These are phyloP conservation scores for Mimumesa dahlbomi DNA, from an alignment of 2,888 invertebrate species.

Conservation along the genomic window DNA sequence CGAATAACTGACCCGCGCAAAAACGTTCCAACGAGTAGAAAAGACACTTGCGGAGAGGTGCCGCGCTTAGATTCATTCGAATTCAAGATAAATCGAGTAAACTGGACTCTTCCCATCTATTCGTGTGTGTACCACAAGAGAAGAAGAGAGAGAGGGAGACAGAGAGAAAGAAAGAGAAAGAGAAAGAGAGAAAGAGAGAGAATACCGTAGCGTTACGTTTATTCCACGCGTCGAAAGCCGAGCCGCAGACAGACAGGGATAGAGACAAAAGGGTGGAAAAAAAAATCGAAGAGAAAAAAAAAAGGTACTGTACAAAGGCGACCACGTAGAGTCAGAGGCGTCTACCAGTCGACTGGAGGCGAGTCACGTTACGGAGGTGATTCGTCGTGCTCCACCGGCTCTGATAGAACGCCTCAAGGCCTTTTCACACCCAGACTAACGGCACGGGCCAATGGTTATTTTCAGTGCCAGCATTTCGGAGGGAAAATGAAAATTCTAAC, in stretches of 20 bases:
- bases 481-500: neutral
- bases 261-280: neutral
- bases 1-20: too few species aligned
- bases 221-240: neutral
- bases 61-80: too few species aligned
- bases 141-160: neutral
- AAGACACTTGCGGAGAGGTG: too few species aligned
- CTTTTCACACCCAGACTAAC: slow-evolving; percentile 1
- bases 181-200: neutral
- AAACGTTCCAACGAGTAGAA: too few species aligned
- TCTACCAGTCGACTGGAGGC: too few species aligned
- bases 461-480: neutral
- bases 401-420: slow-evolving; percentile 24
- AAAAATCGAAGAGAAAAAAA: slow-evolving; percentile 5
- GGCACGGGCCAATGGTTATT: neutral
- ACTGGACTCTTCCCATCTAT: too few species aligned
- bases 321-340: slow-evolving; percentile 23
- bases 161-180: neutral
- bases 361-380: slow-evolving; percentile 39
- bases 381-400: slow-evolving; percentile 31
- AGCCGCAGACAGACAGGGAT: too few species aligned
- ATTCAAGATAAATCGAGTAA: too few species aligned
- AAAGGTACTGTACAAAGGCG: slow-evolving; percentile 16
- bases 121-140: too few species aligned
- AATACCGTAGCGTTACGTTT: neutral